Evolutionary conservation across 2,797 vertebrate genomes (phyloP).

Genomic region (Botia almorhae): DNA sequence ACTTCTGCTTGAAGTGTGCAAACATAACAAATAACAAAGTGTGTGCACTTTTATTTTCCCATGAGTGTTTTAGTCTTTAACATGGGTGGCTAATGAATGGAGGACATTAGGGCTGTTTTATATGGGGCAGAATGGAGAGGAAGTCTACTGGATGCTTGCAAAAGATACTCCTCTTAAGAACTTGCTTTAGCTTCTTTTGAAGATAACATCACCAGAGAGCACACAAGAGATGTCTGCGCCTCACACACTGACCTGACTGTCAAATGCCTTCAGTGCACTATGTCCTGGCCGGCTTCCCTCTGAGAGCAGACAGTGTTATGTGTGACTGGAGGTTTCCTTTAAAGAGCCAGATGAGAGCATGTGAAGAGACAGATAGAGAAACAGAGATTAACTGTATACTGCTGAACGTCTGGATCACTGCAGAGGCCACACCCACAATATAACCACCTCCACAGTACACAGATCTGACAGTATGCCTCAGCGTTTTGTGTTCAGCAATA

Average conservation of each 20-base stretch:
- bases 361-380: not conserved
- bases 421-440: not conserved
- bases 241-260: constrained; percentile 39
- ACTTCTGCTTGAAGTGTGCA: no score
- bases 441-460: not conserved
- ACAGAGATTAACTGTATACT: not conserved
- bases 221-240: constrained; percentile 53
- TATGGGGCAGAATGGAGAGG: no score
- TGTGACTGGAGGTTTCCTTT: not conserved
- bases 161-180: constrained; percentile 20
- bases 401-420: not conserved
- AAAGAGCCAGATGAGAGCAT: constrained; percentile 24
- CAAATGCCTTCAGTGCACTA: constrained; percentile 24
- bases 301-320: not conserved
- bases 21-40: no score
- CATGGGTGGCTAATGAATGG: no score
- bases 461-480: not conserved
- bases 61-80: no score
- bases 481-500: no score
- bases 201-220: constrained; percentile 49
- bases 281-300: constrained; percentile 34
- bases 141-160: not conserved
- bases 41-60: no score
- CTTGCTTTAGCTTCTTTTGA: constrained; percentile 23
- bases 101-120: no score